Evolutionary conservation across 2,113 vertebrate species (phyloP).

Genomic region (Micronycteris hirsuta): DNA sequence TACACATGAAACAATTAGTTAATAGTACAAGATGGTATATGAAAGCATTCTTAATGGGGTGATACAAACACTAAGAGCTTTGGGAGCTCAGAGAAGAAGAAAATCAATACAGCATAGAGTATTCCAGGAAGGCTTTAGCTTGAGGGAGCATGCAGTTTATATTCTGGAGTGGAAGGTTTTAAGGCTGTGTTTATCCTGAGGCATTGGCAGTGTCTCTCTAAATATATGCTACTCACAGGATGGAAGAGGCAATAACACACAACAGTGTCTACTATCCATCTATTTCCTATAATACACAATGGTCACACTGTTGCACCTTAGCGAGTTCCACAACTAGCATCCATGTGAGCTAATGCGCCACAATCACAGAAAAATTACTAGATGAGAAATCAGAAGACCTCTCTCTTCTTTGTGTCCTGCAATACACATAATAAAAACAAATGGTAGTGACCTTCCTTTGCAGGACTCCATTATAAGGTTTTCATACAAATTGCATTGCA

Average conservation of each 20-base stretch:
- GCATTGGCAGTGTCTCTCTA: constrained; percentile 6
- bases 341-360: not conserved
- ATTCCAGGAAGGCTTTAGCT: constrained; percentile 50
- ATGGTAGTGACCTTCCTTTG: constrained; percentile 74
- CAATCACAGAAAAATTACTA: not conserved
- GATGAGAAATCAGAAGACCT: not conserved
- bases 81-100: constrained; percentile 18
- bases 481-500: constrained; percentile 81
- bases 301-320: not conserved
- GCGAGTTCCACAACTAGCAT: not conserved
- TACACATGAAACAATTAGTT: constrained; percentile 41
- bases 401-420: constrained; percentile 61
- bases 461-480: constrained; percentile 66
- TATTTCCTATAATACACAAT: not conserved
- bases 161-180: constrained; percentile 44
- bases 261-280: not conserved
- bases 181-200: constrained; percentile 47
- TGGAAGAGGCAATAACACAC: not conserved
- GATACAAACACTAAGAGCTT: constrained; percentile 41
- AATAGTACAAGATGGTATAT: constrained; percentile 32
- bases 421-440: constrained; percentile 74
- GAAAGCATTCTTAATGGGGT: constrained; percentile 20
- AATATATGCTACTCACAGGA: constrained; percentile 30
- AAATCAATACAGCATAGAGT: constrained; percentile 48
- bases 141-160: constrained; percentile 22